These are phyloP conservation scores for Rhynchotus rufescens DNA, from an alignment of 2,797 vertebrate genomes.

Conservation along the genomic window DNA sequence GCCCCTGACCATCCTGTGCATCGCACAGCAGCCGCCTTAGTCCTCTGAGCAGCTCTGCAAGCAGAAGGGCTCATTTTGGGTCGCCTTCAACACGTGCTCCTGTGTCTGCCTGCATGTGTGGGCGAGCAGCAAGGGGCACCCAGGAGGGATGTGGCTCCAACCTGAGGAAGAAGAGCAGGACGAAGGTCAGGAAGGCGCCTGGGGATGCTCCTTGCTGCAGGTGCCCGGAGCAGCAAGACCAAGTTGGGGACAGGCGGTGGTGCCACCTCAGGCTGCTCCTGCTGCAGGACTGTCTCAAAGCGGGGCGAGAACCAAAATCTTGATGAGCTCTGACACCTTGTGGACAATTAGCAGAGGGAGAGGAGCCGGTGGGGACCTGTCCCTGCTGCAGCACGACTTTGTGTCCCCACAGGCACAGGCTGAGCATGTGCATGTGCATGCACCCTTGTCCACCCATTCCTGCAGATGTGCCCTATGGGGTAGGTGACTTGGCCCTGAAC, in stretches of 20 bases:
- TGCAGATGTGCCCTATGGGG: neutral
- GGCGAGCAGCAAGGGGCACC: neutral
- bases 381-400: neutral
- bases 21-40: neutral
- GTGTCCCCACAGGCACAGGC: neutral
- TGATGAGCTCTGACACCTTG: conserved; percentile 67
- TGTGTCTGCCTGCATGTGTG: neutral
- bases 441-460: rapidly evolving
- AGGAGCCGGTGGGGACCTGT: neutral
- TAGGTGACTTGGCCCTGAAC: rapidly evolving
- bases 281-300: neutral
- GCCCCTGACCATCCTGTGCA: neutral
- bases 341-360: conserved; percentile 55
- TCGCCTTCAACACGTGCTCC: too few relatives aligned
- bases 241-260: neutral
- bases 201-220: neutral
- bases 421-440: neutral
- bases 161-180: neutral
- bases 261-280: neutral
- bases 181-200: neutral
- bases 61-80: neutral
- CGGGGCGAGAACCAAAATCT: neutral
- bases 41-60: neutral
- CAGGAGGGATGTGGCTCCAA: neutral
- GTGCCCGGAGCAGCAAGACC: neutral